A percentile compares a stretch with the other conserved stretches of the same genome.
These are phyloP conservation scores for Pyralis farinalis DNA, from an alignment of 2,888 invertebrate species.

Conservation along the genomic window DNA sequence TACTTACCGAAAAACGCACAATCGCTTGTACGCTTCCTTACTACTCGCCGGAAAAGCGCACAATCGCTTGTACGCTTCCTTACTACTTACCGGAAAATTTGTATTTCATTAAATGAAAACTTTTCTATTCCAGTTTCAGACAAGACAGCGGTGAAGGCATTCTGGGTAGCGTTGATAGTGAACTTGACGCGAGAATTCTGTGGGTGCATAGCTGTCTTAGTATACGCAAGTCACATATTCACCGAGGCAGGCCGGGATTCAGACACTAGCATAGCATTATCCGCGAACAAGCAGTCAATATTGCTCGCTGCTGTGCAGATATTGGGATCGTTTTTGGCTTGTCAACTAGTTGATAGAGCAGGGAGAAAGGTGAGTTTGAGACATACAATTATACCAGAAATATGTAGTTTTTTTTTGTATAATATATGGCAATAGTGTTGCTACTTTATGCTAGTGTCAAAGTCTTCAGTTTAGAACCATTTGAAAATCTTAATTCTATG, in stretches of 20 bases:
- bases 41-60: too few species aligned
- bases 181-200: constrained; percentile 69
- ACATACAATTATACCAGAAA: too few species aligned
- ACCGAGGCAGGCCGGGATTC: constrained; percentile 51
- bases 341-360: constrained; percentile 63
- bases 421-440: too few species aligned
- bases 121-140: constrained; percentile 44
- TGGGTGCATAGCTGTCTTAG: constrained; percentile 68
- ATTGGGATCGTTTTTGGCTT: constrained; percentile 64
- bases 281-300: constrained; percentile 69
- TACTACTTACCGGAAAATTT: too few species aligned
- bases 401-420: too few species aligned
- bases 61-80: too few species aligned
- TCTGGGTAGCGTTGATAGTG: constrained; percentile 70
- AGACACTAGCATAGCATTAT: constrained; percentile 45
- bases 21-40: too few species aligned
- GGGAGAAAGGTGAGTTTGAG: constrained; percentile 62
- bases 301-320: constrained; percentile 67
- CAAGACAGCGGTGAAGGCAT: constrained; percentile 62
- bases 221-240: constrained; percentile 72
- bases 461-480: too few species aligned
- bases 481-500: too few species aligned
- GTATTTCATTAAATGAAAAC: too few species aligned
- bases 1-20: too few species aligned
- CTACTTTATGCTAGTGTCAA: too few species aligned